A percentile compares a stretch with the other conserved stretches of the same genome.
Evolutionary conservation across 2,888 invertebrate genomes (phyloP).

Genomic region (Tigriopus californicus): DNA sequence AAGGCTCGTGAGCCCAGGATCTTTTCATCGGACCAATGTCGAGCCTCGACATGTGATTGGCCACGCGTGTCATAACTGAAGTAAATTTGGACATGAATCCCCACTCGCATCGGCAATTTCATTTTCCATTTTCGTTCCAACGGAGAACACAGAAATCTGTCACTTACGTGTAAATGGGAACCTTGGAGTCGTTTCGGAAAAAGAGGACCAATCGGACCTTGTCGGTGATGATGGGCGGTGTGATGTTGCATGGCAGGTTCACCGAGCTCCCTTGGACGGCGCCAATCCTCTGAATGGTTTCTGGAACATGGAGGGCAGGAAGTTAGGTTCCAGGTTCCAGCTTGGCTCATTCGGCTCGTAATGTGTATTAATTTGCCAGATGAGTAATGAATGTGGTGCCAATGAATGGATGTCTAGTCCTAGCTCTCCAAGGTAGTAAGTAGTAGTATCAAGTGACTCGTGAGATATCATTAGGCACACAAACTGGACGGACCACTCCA

Average conservation of each 20-base stretch:
- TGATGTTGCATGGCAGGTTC: slow-evolving; percentile 20
- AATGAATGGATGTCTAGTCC: too few relatives aligned
- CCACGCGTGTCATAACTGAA: slow-evolving; percentile 12
- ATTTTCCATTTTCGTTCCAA: not conserved
- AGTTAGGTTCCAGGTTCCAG: too few relatives aligned
- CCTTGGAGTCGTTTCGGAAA: slow-evolving; percentile 18
- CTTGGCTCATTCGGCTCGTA: too few relatives aligned
- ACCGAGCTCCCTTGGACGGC: slow-evolving; percentile 19
- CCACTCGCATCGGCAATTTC: not conserved
- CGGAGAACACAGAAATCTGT: not conserved
- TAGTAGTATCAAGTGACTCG: too few relatives aligned
- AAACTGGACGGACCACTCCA: too few relatives aligned
- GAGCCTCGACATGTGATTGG: not conserved
- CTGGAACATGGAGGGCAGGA: too few relatives aligned
- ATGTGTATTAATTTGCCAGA: too few relatives aligned
- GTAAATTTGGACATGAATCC: not conserved
- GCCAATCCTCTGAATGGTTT: too few relatives aligned
- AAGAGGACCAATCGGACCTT: slow-evolving; percentile 19
- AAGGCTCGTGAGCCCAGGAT: not conserved
- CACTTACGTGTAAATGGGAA: slow-evolving; percentile 19
- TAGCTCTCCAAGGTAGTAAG: too few relatives aligned
- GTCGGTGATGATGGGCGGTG: slow-evolving; percentile 16
- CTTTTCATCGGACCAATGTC: slow-evolving; percentile 10
- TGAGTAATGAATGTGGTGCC: too few relatives aligned
- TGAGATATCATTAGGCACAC: too few relatives aligned